Percentiles rank a stretch among this genome's conserved stretches.
These are phyloP conservation scores for Semicossyphus pulcher DNA, from an alignment of 2,113 vertebrate genomes.

Conservation along the genomic window DNA sequence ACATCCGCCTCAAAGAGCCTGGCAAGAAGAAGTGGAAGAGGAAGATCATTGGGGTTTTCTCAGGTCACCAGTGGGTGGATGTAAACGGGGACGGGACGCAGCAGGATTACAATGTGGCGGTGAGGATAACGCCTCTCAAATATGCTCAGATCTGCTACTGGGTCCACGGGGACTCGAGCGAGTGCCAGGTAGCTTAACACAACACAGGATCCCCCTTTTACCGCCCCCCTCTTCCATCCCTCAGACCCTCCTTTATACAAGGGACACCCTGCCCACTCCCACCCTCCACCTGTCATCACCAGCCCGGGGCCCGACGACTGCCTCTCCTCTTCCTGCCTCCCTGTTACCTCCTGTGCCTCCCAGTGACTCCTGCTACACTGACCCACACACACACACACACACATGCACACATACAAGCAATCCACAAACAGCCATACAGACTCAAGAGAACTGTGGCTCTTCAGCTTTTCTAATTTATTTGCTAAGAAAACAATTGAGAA, in stretches of 20 bases:
- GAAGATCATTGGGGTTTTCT: constrained; percentile 94
- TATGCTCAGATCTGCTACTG: constrained; percentile 97
- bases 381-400: constrained; percentile 22
- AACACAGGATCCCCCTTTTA: constrained; percentile 13
- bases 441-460: constrained; percentile 68
- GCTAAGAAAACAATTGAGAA: constrained; percentile 51
- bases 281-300: neutral
- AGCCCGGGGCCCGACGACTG: constrained; percentile 52
- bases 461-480: constrained; percentile 82
- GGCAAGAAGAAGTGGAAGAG: constrained; percentile 92
- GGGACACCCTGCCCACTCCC: neutral
- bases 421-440: constrained; percentile 48
- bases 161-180: constrained; percentile 89
- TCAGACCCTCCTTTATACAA: neutral
- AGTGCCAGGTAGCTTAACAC: constrained; percentile 85
- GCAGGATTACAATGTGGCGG: constrained; percentile 97
- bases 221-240: neutral
- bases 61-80: constrained; percentile 96
- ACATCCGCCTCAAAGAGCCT: constrained; percentile 93
- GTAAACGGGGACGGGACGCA: constrained; percentile 88
- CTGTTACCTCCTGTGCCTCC: constrained; percentile 40
- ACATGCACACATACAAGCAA: constrained; percentile 16
- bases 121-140: constrained; percentile 95
- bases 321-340: constrained; percentile 36
- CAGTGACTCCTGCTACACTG: constrained; percentile 44